Percentiles rank a stretch among this genome's conserved stretches.
phyloP scores from a whole-genome alignment of 1,140 invertebrate genomes.

The Trichoplusia ni region DNA sequence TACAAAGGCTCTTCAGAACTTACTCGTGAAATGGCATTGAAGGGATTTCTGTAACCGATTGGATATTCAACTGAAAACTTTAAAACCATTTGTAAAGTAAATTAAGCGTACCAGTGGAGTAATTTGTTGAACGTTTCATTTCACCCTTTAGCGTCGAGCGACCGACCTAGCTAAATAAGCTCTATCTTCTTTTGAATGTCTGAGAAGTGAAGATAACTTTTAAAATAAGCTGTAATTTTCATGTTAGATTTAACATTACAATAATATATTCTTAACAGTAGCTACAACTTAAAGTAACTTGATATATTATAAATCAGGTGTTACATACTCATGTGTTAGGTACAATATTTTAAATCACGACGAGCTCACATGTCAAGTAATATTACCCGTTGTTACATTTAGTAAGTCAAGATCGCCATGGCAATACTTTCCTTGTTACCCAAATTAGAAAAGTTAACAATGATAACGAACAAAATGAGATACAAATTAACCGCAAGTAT shows the following conservation, averaged over 20 bases:
- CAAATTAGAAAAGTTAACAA: too few relatives aligned
- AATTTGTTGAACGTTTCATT: constrained; percentile 67
- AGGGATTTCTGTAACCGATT: constrained; percentile 42
- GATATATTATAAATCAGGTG: too few relatives aligned
- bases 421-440: too few relatives aligned
- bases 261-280: not conserved
- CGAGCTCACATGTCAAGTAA: too few relatives aligned
- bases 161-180: constrained; percentile 65
- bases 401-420: too few relatives aligned
- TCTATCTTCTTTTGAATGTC: constrained; percentile 48
- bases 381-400: too few relatives aligned
- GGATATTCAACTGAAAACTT: constrained; percentile 55
- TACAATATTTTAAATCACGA: too few relatives aligned
- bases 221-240: constrained; percentile 58
- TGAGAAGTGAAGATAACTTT: constrained; percentile 66
- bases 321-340: too few relatives aligned
- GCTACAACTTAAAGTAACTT: too few relatives aligned
- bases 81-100: constrained; percentile 69
- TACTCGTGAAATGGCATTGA: constrained; percentile 11
- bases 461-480: not conserved
- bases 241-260: constrained; percentile 2
- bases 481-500: not conserved
- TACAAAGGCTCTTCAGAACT: not conserved
- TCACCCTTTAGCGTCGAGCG: constrained; percentile 60
- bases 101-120: constrained; percentile 63